These are phyloP conservation scores for Denticeps clupeoides DNA, from an alignment of 2,797 vertebrate genomes.

Conservation along the genomic window DNA sequence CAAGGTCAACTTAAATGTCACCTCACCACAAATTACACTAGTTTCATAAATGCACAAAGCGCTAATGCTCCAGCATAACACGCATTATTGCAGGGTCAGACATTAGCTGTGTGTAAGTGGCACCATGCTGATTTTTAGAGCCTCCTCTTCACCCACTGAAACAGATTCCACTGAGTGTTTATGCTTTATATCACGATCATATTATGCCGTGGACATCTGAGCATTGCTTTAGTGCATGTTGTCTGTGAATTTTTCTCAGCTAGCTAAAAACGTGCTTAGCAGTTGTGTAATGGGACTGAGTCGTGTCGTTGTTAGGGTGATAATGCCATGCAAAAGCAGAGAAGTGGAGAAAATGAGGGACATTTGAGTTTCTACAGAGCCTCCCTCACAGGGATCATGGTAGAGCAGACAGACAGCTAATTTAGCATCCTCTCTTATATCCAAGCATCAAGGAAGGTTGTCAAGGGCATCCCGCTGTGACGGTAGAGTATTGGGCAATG, in stretches of 20 bases:
- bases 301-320: no score
- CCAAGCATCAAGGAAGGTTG: slow-evolving; percentile 20
- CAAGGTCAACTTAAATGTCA: slow-evolving; percentile 27
- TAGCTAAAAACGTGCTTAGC: no score
- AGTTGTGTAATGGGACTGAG: no score
- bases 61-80: slow-evolving; percentile 8
- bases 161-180: no score
- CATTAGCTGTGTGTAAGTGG: slow-evolving; percentile 10
- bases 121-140: slow-evolving; percentile 8
- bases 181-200: no score
- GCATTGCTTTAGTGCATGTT: no score
- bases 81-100: slow-evolving; percentile 18
- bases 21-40: slow-evolving; percentile 21
- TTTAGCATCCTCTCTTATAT: slow-evolving; percentile 26
- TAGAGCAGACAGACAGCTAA: slow-evolving; percentile 20
- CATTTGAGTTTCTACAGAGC: slow-evolving; percentile 24
- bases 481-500: slow-evolving; percentile 28
- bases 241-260: no score
- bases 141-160: no score
- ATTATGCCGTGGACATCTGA: no score
- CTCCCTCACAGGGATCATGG: slow-evolving; percentile 16
- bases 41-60: slow-evolving; percentile 28
- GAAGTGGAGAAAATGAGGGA: no score
- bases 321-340: no score
- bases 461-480: slow-evolving; percentile 27